Percentiles rank a stretch among this genome's conserved stretches.
phyloP scores from a whole-genome alignment of 1,140 invertebrate genomes.

The Danaus melanippus region DNA sequence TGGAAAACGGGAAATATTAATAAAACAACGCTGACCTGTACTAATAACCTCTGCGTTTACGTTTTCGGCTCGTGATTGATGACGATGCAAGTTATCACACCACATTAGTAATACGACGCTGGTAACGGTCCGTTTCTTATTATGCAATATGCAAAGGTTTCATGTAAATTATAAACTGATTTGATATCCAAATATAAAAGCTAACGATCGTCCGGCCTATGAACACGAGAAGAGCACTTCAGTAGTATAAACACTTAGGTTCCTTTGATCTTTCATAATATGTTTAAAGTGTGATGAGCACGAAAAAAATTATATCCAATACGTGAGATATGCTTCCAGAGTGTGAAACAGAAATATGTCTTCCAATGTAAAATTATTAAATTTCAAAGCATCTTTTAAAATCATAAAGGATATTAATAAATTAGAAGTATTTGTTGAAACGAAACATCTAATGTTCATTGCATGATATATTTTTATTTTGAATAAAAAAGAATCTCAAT shows the following conservation, averaged over 20 bases:
- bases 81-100: conserved; percentile 39
- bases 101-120: conserved; percentile 36
- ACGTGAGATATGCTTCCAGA: too few species aligned
- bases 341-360: too few species aligned
- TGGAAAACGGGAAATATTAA: conserved; percentile 41
- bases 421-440: too few species aligned
- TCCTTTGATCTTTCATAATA: conserved; percentile 18
- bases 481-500: too few species aligned
- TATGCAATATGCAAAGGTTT: conserved; percentile 6
- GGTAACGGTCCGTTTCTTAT: conserved; percentile 16
- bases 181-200: conserved; percentile 3
- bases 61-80: conserved; percentile 31
- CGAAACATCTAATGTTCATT: too few species aligned
- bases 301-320: not conserved
- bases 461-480: too few species aligned
- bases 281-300: not conserved
- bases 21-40: conserved; percentile 31
- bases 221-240: conserved; percentile 5
- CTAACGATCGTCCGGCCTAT: not conserved
- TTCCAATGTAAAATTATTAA: too few species aligned
- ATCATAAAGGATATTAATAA: too few species aligned
- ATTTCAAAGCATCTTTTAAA: too few species aligned
- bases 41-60: conserved; percentile 24
- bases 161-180: not conserved
- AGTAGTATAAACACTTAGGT: conserved; percentile 12